These are phyloP conservation scores for Eucera pruinosa DNA, from an alignment of 2,888 invertebrate species.

Conservation along the genomic window DNA sequence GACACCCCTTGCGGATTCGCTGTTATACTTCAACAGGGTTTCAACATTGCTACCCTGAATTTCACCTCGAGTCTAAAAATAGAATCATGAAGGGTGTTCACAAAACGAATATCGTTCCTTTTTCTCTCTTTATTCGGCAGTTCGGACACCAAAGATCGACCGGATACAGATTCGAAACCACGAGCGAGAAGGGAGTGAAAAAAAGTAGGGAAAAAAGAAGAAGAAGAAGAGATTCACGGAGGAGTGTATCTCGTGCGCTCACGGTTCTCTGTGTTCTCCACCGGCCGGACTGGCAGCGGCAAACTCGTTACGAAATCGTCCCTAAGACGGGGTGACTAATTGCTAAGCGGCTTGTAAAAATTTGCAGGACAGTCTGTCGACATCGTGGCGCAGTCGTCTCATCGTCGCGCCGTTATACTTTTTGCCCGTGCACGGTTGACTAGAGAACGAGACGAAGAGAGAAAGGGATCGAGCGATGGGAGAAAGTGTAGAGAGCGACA, in stretches of 20 bases:
- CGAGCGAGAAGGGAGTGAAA: not conserved
- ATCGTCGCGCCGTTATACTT: slow-evolving; percentile 61
- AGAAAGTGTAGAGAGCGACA: slow-evolving; percentile 1
- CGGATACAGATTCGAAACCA: slow-evolving; percentile 39
- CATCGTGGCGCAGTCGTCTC: slow-evolving; percentile 56
- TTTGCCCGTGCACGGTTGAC: slow-evolving; percentile 53
- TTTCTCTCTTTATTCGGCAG: slow-evolving; percentile 31
- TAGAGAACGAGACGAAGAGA: slow-evolving; percentile 38
- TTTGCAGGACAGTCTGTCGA: slow-evolving; percentile 63
- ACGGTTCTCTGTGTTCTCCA: not conserved
- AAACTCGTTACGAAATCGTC: slow-evolving; percentile 60
- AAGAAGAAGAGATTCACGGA: slow-evolving; percentile 5
- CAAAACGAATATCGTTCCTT: slow-evolving; percentile 23
- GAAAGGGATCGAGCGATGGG: slow-evolving; percentile 2
- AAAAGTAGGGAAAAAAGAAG: not conserved
- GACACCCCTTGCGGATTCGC: not conserved
- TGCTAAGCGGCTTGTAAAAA: slow-evolving; percentile 66
- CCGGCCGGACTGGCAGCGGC: slow-evolving; percentile 30
- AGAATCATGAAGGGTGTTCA: slow-evolving; percentile 24
- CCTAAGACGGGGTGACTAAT: slow-evolving; percentile 64
- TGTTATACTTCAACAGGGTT: not conserved
- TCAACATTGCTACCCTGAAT: slow-evolving; percentile 4
- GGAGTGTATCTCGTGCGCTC: slow-evolving; percentile 4
- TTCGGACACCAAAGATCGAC: slow-evolving; percentile 40
- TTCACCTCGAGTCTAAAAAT: slow-evolving; percentile 22